Base-by-base conservation (phyloP, 2,888 invertebrate genomes). In the Dolichopus griseipennis region DNA sequence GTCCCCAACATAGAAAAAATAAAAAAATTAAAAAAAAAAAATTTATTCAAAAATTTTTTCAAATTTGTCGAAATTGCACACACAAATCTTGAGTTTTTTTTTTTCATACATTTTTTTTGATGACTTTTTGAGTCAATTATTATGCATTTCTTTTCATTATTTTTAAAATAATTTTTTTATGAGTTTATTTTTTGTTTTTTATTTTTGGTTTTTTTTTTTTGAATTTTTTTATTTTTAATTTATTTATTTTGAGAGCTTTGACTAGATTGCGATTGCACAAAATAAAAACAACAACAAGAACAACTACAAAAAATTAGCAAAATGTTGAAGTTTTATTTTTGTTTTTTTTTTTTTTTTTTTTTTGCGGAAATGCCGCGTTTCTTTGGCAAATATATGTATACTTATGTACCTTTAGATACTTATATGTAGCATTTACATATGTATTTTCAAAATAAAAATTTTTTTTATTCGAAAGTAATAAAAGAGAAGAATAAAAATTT, bases 301-400 rank as follows among this genome's bases (percentile, higher is more conserved):
- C 52, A n/a, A 52, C n/a, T n/a, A n/a, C n/a, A n/a, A 52, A 52
- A 52, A 27, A 27, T 18, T 15, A 12, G 37, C 10, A 37, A 37
- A 10, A 10, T 37, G 5, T 27, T 27, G 27, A 27, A 27, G 37
- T 37, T 52, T 15, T 12, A 4, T 15, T 43, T 15, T 43, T 15
- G 43, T 43, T 43, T 34, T 5, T 34, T 34, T 34, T 5, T 34
- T 37, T 8, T 37, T 6, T 52, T 52, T 52, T 15, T 18, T 52
- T 52, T 52, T 52, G 52, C 52, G 52, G 52, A 52, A 52, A 52
- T 52, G 52, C 52, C 52, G 52, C 52, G 52, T 52, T 52, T 18
- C 52, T 52, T 52, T 52, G 52, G 52, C 52, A 52, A 52, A 52
- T 15, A 52, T 52, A 3, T 18, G 1, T 52, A 12, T 18, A 18